Evolutionary conservation across 2,888 invertebrate species (phyloP).

Genomic region (Cephonodes hylas): DNA sequence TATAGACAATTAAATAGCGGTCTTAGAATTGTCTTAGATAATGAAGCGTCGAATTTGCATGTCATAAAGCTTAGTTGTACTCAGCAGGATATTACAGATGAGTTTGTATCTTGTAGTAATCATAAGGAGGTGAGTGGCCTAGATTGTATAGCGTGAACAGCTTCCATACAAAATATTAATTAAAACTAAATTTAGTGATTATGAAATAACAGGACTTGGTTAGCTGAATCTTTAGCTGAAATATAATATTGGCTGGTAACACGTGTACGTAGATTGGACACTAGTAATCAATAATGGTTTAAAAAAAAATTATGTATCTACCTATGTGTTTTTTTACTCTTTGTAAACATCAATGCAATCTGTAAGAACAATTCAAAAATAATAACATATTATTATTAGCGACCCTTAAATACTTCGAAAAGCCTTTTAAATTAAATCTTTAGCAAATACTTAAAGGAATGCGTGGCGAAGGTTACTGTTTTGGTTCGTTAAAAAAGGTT

Average conservation of each 20-base stretch:
- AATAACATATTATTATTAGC: too few species aligned
- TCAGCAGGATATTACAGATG: not conserved
- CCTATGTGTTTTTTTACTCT: too few species aligned
- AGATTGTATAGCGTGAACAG: not conserved
- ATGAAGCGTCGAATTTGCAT: conserved; percentile 1
- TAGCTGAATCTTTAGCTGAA: too few species aligned
- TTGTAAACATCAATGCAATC: too few species aligned
- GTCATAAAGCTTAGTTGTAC: not conserved
- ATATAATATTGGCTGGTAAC: too few species aligned
- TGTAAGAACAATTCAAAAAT: too few species aligned
- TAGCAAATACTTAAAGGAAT: not conserved
- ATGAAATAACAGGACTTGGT: too few species aligned
- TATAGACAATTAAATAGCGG: conserved; percentile 8
- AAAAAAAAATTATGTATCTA: too few species aligned
- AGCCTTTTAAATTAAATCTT: not conserved
- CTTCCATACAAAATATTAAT: not conserved
- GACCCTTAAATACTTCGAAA: too few species aligned
- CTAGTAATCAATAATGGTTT: too few species aligned
- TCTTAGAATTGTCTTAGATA: not conserved
- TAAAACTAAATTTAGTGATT: too few species aligned
- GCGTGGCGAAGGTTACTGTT: not conserved
- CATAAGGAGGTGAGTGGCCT: not conserved
- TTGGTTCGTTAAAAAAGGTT: not conserved
- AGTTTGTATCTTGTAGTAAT: not conserved
- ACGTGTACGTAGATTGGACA: too few species aligned